A percentile compares a stretch with the other conserved stretches of the same genome.
These are phyloP conservation scores for Drosophila carrolli DNA, from an alignment of 1,140 invertebrate genomes.

Conservation along the genomic window DNA sequence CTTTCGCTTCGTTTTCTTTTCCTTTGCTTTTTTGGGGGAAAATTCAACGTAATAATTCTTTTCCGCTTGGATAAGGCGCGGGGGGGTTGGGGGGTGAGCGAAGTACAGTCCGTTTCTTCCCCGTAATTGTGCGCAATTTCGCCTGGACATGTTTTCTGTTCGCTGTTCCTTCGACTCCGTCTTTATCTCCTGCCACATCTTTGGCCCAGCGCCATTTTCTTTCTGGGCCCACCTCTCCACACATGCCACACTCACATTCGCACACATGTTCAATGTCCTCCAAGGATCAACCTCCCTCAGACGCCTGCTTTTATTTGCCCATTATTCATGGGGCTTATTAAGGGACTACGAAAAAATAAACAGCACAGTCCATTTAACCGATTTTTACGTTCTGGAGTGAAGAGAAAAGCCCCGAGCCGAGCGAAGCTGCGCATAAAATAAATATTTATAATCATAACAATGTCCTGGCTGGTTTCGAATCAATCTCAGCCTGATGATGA, in stretches of 20 bases:
- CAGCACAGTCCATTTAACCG: conserved; percentile 81
- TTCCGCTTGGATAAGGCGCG: conserved; percentile 78
- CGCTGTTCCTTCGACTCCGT: conserved; percentile 15
- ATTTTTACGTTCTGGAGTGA: conserved; percentile 44
- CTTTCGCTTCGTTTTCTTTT: conserved; percentile 50
- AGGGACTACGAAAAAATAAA: conserved; percentile 65
- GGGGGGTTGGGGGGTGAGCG: background rate
- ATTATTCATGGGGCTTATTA: conserved; percentile 78
- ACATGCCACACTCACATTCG: conserved; percentile 23
- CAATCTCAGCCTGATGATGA: conserved; percentile 49
- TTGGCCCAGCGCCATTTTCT: conserved; percentile 53
- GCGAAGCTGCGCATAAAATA: conserved; percentile 61
- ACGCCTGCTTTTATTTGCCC: conserved; percentile 41
- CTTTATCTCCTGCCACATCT: conserved; percentile 28
- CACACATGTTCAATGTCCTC: conserved; percentile 37
- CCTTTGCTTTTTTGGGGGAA: conserved; percentile 49
- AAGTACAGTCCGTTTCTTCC: conserved; percentile 36
- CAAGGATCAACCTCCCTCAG: conserved; percentile 6
- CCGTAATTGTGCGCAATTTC: conserved; percentile 80
- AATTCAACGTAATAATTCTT: conserved; percentile 83
- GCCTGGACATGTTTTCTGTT: conserved; percentile 58
- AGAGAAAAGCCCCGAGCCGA: conserved; percentile 25
- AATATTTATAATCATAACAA: conserved; percentile 79
- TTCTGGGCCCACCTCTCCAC: conserved; percentile 2
- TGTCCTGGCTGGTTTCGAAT: conserved; percentile 43